Evolutionary conservation across 2,888 invertebrate genomes (phyloP).

Genomic region (Trachelus troglodyta): DNA sequence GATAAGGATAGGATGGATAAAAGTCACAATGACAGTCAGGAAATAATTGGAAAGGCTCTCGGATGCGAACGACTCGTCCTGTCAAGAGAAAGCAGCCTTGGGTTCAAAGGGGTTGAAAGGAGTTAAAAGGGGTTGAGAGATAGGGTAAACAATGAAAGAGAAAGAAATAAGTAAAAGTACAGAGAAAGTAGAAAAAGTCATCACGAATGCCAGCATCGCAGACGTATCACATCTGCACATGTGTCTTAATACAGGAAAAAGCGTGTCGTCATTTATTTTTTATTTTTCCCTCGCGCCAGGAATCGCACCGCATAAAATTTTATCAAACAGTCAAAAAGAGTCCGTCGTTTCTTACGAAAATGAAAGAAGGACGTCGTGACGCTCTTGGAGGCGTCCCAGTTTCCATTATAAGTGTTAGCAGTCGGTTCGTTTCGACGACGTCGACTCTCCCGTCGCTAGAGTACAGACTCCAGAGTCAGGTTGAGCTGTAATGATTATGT

Average conservation of each 20-base stretch:
- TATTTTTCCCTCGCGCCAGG: background rate
- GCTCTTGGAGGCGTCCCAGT: constrained; percentile 12
- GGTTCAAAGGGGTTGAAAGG: constrained; percentile 5
- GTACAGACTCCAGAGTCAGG: constrained; percentile 9
- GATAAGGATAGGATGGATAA: no score
- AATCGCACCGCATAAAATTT: no score
- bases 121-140: background rate
- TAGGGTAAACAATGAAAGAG: constrained; percentile 6
- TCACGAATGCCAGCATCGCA: no score
- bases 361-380: constrained; percentile 1
- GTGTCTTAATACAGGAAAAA: no score
- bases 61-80: no score
- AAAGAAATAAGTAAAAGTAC: constrained; percentile 14
- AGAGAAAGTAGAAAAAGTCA: constrained; percentile 2
- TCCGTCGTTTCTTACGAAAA: background rate
- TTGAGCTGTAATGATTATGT: constrained; percentile 19
- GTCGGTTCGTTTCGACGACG: no score
- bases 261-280: background rate
- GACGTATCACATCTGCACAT: no score
- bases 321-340: no score
- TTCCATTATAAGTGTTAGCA: constrained; percentile 7
- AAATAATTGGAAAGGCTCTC: no score
- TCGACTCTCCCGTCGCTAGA: background rate
- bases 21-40: no score
- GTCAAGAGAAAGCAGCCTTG: no score